Base-by-base conservation (phyloP, 1,140 invertebrate genomes). In the Aphidius gifuensis region DNA sequence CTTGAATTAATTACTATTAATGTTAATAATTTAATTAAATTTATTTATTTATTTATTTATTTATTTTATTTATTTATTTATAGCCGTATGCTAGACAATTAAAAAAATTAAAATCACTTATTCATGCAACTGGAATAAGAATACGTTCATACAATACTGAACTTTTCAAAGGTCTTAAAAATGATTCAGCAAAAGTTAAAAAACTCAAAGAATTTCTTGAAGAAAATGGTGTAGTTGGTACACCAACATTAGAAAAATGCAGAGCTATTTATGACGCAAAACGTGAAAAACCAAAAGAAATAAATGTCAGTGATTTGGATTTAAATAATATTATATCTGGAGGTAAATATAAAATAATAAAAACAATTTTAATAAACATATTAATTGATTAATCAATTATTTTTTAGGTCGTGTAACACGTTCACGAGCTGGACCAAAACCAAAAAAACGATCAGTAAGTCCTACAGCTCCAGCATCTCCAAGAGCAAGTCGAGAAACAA, bases 231-330 rank as follows among this genome's bases (percentile, higher is more conserved):
- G 55, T 81, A 9, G 55, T 1, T 40, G 71, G 74, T 32, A 70
- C 71, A 39, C 74, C 74, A 53, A 74, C 74, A 9, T 6, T 76
- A 45, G 69, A 74, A 40, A 81, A 80, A 58, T 80, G 79, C 64
- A 72, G 23, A 32, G 23, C 23, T 32, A 3, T 32, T 32, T 32
- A 32, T 32, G 4, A 4, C 4, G 2, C 23, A 32, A 32, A 32
- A 32, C 4, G 23, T 32, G 23, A 69, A 58, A 68, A 63, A 50
- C 68, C 64, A 5, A 79, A 72, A 55, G 71, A 64, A 66, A 16
- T 76, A 81, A 63, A 40, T 62, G 50, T 64, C 72, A 1, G 23
- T 32, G 66, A 71, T 60, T 67, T 78, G 45, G 72, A 75, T 64
- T 63, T 64, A 43, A 63, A 60, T 42, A 73, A 71, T 54, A 72